Percentiles rank a stretch among this genome's conserved stretches.
These are phyloP conservation scores for Eupelmus urozonus DNA, from an alignment of 2,888 invertebrate genomes.

Conservation along the genomic window DNA sequence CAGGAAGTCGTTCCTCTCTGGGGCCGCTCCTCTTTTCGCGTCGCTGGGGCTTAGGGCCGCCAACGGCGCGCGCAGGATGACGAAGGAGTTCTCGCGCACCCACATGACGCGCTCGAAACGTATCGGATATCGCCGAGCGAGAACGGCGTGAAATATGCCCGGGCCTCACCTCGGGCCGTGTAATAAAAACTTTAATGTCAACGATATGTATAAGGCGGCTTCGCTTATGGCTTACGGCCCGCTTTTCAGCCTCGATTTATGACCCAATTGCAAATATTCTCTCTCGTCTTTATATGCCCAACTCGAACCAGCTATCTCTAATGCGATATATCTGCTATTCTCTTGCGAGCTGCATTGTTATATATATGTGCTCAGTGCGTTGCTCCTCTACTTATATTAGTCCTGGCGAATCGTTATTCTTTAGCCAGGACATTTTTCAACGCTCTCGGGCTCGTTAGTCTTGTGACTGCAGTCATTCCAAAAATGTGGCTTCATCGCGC, in stretches of 20 bases:
- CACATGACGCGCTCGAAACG: constrained; percentile 51
- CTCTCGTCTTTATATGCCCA: neutral
- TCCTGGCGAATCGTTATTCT: too few relatives aligned
- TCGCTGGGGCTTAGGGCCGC: constrained; percentile 58
- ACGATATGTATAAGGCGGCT: constrained; percentile 40
- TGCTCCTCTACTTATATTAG: too few relatives aligned
- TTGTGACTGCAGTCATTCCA: constrained; percentile 27
- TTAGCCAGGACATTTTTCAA: too few relatives aligned
- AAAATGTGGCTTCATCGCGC: constrained; percentile 44
- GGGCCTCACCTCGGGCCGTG: constrained; percentile 34
- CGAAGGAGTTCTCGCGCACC: constrained; percentile 62
- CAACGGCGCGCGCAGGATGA: constrained; percentile 66
- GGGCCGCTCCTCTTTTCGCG: neutral
- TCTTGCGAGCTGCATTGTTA: too few relatives aligned
- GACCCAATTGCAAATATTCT: constrained; percentile 47
- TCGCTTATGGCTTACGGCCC: neutral
- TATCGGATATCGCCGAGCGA: constrained; percentile 29
- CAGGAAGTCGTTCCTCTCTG: constrained; percentile 67
- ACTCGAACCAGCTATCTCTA: constrained; percentile 22
- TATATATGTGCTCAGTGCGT: too few relatives aligned
- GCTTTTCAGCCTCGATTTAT: constrained; percentile 39
- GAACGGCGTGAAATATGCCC: constrained; percentile 49
- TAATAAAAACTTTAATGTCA: constrained; percentile 55
- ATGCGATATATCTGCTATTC: neutral
- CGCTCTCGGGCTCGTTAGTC: too few relatives aligned